Percentiles rank a stretch among this genome's conserved stretches.
Evolutionary conservation across 1,140 invertebrate genomes (phyloP).

Genomic region (Daktulosphaira vitifoliae): DNA sequence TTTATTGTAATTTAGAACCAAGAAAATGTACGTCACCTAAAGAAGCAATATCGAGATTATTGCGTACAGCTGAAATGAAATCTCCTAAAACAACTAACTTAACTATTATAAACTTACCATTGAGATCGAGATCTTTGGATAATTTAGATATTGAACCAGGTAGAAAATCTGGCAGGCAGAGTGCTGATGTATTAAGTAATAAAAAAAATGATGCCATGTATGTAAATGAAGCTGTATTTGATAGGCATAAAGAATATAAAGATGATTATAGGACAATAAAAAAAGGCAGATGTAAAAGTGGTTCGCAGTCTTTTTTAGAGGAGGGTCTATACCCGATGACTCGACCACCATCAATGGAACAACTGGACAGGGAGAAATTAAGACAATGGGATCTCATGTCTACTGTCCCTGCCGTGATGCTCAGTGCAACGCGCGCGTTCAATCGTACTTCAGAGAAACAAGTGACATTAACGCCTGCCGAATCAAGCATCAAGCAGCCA

Average conservation of each 20-base stretch:
- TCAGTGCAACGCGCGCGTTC: conserved; percentile 34
- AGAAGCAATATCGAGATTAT: conserved; percentile 37
- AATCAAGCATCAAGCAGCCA: conserved; percentile 30
- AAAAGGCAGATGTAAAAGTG: conserved; percentile 30
- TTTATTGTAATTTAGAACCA: conserved; percentile 25
- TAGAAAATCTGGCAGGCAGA: conserved; percentile 34
- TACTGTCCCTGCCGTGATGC: conserved; percentile 53
- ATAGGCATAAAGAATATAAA: conserved; percentile 38
- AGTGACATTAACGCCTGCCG: conserved; percentile 27
- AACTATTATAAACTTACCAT: conserved; percentile 11
- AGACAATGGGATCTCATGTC: conserved; percentile 80
- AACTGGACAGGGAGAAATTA: conserved; percentile 70
- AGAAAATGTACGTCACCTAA: conserved; percentile 35
- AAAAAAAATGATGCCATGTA: conserved; percentile 48
- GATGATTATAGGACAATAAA: conserved; percentile 39
- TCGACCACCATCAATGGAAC: conserved; percentile 45
- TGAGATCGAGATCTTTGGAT: conserved; percentile 57
- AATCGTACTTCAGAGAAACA: conserved; percentile 32
- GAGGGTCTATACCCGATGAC: conserved; percentile 47
- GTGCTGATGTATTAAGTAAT: conserved; percentile 35
- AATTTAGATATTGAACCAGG: conserved; percentile 53
- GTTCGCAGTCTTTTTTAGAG: conserved; percentile 48
- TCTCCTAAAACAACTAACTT: conserved; percentile 43
- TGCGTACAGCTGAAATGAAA: conserved; percentile 57
- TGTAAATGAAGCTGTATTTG: conserved; percentile 56